A percentile compares a stretch with the other conserved stretches of the same genome.
phyloP scores from a whole-genome alignment of 2,797 vertebrate genomes.

The Neosalanx taihuensis region DNA sequence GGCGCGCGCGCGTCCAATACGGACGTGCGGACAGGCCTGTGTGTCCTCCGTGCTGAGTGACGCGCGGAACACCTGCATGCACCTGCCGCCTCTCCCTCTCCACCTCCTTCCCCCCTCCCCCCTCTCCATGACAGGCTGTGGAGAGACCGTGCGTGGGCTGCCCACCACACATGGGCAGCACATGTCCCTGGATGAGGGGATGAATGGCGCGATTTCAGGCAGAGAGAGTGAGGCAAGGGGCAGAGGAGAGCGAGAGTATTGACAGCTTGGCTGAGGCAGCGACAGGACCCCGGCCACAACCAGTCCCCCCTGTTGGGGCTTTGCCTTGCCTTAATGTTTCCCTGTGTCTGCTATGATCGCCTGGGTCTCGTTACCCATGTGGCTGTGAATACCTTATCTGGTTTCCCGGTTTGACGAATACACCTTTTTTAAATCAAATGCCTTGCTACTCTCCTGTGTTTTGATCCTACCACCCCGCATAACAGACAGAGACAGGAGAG shows the following conservation, averaged over 20 bases:
- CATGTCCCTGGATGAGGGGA: constrained; percentile 20
- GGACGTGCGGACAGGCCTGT: constrained; percentile 45
- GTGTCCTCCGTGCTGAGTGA: constrained; percentile 65
- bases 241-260: not conserved
- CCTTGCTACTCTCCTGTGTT: too few species aligned
- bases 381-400: too few species aligned
- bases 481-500: too few species aligned
- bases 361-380: too few species aligned
- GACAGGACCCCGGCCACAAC: not conserved
- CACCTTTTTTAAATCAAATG: too few species aligned
- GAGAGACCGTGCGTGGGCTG: constrained; percentile 14
- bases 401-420: too few species aligned
- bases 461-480: too few species aligned
- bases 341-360: too few species aligned
- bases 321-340: too few species aligned
- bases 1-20: constrained; percentile 18
- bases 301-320: too few species aligned
- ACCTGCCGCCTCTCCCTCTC: constrained; percentile 64
- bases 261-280: not conserved
- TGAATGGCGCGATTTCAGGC: constrained; percentile 28
- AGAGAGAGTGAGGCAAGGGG: constrained; percentile 5
- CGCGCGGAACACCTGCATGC: constrained; percentile 70
- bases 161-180: constrained; percentile 39
- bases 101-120: constrained; percentile 60
- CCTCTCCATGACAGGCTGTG: constrained; percentile 42